Percentiles rank a stretch among this genome's conserved stretches.
Conservation (phyloP, 1,140 invertebrate species). For the Anastrepha ludens region DNA sequence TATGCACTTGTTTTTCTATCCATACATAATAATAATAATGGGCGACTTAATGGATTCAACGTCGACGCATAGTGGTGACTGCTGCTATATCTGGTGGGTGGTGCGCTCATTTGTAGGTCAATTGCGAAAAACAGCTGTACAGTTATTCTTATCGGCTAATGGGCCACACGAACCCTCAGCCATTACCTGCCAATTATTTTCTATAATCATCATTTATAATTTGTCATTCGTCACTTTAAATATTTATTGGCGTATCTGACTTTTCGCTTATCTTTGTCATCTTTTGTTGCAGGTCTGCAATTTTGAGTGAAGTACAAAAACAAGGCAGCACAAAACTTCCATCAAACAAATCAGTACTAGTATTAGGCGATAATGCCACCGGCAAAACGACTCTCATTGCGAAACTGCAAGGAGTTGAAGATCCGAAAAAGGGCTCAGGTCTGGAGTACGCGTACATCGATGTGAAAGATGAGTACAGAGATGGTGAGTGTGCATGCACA, state of each 20-base stretch:
- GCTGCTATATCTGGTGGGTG: slow-evolving; percentile 38
- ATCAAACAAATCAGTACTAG: slow-evolving; percentile 93
- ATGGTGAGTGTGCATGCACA: slow-evolving; percentile 81
- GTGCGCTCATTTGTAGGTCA: not conserved
- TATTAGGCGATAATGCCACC: slow-evolving; percentile 95
- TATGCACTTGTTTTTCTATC: not conserved
- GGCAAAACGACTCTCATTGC: slow-evolving; percentile 98
- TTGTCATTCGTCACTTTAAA: no score
- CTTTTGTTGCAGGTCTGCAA: slow-evolving; percentile 85
- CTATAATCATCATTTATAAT: no score
- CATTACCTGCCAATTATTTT: no score
- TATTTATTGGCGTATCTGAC: no score
- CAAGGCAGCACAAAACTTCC: slow-evolving; percentile 95
- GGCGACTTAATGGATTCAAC: not conserved
- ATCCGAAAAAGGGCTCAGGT: slow-evolving; percentile 97
- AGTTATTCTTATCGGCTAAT: no score
- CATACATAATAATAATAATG: not conserved
- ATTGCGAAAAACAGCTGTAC: not conserved
- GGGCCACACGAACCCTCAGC: no score
- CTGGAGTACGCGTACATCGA: slow-evolving; percentile 99
- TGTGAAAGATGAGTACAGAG: slow-evolving; percentile 98
- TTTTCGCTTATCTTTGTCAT: not conserved
- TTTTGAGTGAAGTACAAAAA: slow-evolving; percentile 95
- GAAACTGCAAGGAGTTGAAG: slow-evolving; percentile 93
- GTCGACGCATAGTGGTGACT: not conserved